phyloP scores from a whole-genome alignment of 35 echinoderm and acorn worm genomes.

The Stichopus chloronotus region DNA sequence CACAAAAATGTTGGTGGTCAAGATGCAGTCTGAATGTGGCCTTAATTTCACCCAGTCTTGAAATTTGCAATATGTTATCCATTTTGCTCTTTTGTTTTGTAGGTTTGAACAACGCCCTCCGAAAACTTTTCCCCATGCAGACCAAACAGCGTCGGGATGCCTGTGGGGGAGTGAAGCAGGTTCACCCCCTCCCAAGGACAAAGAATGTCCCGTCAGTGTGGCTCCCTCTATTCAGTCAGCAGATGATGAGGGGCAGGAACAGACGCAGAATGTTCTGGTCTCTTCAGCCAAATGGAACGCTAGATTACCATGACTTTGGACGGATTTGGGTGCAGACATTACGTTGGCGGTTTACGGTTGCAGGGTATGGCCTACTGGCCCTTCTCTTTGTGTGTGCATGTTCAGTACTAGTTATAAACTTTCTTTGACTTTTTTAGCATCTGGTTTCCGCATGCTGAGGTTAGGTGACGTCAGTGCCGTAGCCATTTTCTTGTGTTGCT shows the following conservation, averaged over 20 bases:
- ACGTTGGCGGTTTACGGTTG: slow-evolving; percentile 37
- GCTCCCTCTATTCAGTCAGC: slow-evolving; percentile 47
- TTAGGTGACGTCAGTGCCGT: too few relatives aligned
- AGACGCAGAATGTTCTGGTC: slow-evolving; percentile 38
- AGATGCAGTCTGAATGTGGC: too few relatives aligned
- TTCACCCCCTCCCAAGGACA: slow-evolving; percentile 3
- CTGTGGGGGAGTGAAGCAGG: slow-evolving; percentile 7
- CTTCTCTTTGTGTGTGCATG: slow-evolving; percentile 53
- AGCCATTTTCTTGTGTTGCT: too few relatives aligned
- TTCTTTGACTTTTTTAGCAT: slow-evolving; percentile 5
- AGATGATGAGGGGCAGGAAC: slow-evolving; percentile 17
- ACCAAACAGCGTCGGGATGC: slow-evolving; percentile 37
- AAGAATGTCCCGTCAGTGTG: slow-evolving; percentile 18
- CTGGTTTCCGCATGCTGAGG: too few relatives aligned
- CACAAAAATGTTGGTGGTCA: too few relatives aligned
- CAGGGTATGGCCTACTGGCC: slow-evolving; percentile 53
- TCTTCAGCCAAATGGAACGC: slow-evolving; percentile 18
- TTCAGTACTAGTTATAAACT: slow-evolving; percentile 53
- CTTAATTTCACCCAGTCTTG: too few relatives aligned
- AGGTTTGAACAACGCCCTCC: slow-evolving; percentile 42
- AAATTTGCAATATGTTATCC: too few relatives aligned
- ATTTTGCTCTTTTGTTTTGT: neutral
- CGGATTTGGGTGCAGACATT: slow-evolving; percentile 44
- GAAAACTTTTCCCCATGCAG: slow-evolving; percentile 40
- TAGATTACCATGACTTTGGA: slow-evolving; percentile 62